Base-by-base conservation (phyloP, 2,113 vertebrate species). In the Lagopus muta region DNA sequence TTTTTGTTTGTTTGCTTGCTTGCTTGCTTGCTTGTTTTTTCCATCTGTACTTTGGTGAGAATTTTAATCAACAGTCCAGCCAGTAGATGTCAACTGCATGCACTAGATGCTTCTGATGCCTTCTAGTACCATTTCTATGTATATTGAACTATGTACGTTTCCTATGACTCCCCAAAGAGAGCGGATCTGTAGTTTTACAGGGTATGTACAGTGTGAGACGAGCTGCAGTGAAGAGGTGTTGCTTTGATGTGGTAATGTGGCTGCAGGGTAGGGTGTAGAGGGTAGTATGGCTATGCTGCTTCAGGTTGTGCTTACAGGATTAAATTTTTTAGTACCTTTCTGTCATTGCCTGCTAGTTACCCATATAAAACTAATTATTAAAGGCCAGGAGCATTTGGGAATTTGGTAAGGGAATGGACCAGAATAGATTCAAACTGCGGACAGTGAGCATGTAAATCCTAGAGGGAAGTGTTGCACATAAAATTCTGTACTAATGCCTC, bases 231-330 rank as follows among this genome's bases (percentile, higher is more conserved):
- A 28, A 65, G 65, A 62, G 25, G 22, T 57, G 36, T 61, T 75
- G 4, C 34, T 94, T 93, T 92, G 71, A 42, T 82, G 66, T 87
- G 77, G 47, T 86, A 77, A 47, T 47, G 28, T 85, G 81, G 50
- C 43, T 78, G 57, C 87, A 87, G 65, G 5, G 22, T 75, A 70
- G 45, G 32, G 89, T 92, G 25, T 55, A 64, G 74, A 81, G 27
- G 7, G 7, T 54, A 70, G 47, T 87, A 48, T 92, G 47, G 11
- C 64, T 83, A 6, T 66, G 16, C 81, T 78, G 43, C 67, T 60
- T 58, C 22, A 69, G 74, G 55, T n/a, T 85, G 38, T 57, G 42
- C 55, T 94, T 76, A 77, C 7, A 80, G 48, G 32, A 42, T 61
- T 92, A 81, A 93, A 71, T 8, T 84, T 91, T 4, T 8, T 78